Evolutionary conservation across 2,888 invertebrate species (phyloP), one percentile per base, ranked within the genome.

Genomic region (Siphonodentalium dalli): DNA sequence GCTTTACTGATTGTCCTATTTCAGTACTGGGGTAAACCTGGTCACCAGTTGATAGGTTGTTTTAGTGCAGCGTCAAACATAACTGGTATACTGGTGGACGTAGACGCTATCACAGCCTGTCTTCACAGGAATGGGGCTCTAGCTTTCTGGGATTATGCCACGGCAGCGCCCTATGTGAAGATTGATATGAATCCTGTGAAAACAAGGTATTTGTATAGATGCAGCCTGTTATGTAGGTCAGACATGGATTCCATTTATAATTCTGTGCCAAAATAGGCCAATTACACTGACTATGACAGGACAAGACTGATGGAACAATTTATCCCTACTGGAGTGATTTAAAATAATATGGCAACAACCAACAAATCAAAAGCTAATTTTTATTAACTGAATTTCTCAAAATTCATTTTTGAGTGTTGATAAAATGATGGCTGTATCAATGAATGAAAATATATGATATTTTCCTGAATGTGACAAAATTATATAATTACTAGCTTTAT

Each of bases 71-170:
- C 91, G 2, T 92, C 92, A 21, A 92, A 91, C 75, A 86, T 93
- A n/a, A 92, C 93, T 0, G 94, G 94, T 7, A 88, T 91, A n/a
- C 75, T 93, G 29, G 87, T 89, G 35, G 92, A 93, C 82, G 91
- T 92, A 71, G 87, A 91, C 2, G 88, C 89, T 0, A 89, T 93
- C 8, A 92, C 92, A 0, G 83, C 89, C 15, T 83, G 92, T 4
- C 85, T 93, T 13, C 93, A 93, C 74, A 89, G 87, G 74, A 89
- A 91, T 75, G 90, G 90, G 8, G 93, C 92, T 0, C 85, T 90
- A 64, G 88, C 92, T 3, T 89, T 94, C 74, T 95, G 93, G 93
- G 93, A 94, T 80, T 93, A 90, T 76, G 92, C 92, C 7, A 85
- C 91, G 3, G 90, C 92, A 4, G 88, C 87, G 20, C 91, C 93